These are phyloP conservation scores for Homarus americanus DNA, from an alignment of 1,140 invertebrate genomes.

Conservation along the genomic window DNA sequence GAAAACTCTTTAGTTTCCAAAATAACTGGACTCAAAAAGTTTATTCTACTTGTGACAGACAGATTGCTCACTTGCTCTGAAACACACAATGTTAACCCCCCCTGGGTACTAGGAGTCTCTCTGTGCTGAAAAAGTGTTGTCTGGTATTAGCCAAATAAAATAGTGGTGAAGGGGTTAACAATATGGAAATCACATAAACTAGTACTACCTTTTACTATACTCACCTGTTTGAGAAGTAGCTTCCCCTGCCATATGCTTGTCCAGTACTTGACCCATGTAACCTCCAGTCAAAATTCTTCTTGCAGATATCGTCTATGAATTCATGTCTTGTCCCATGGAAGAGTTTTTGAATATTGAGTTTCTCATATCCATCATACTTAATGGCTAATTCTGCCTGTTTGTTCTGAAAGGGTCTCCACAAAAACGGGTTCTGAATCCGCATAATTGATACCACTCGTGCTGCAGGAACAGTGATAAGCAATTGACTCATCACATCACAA, in stretches of 20 bases:
- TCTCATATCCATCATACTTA: conserved; percentile 2
- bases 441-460: neutral
- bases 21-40: no score
- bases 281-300: conserved; percentile 39
- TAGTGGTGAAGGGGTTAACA: neutral
- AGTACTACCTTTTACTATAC: neutral
- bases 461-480: conserved; percentile 37
- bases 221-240: conserved; percentile 56
- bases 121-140: no score
- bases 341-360: conserved; percentile 34
- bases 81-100: no score
- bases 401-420: conserved; percentile 42
- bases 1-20: no score
- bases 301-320: conserved; percentile 9
- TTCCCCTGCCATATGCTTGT: conserved; percentile 25
- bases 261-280: neutral
- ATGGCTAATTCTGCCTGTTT: conserved; percentile 16
- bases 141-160: neutral
- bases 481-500: conserved; percentile 23
- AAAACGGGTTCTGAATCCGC: conserved; percentile 52
- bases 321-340: conserved; percentile 29
- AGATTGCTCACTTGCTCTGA: no score
- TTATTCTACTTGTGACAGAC: no score
- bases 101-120: no score
- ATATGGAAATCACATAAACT: neutral